phyloP scores from a whole-genome alignment of 2,797 vertebrate genomes.

The Steatocranus sp. region DNA sequence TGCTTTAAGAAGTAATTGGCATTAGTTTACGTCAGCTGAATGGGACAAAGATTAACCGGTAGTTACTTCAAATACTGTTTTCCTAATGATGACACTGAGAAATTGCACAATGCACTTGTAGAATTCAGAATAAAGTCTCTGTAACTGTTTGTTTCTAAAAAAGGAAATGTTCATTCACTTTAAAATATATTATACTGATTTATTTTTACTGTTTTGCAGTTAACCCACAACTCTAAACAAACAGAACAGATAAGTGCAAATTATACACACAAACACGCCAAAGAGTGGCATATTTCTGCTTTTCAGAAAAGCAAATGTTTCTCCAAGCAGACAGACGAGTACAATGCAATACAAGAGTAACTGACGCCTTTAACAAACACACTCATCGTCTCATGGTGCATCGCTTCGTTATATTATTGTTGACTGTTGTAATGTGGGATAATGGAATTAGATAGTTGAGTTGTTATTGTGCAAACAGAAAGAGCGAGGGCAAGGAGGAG shows the following conservation, averaged over 20 bases:
- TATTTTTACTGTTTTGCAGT: neutral
- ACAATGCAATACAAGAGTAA: neutral
- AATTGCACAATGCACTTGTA: neutral
- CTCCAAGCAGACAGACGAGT: neutral
- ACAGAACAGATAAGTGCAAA: neutral
- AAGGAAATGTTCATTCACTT: neutral
- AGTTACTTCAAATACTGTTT: neutral
- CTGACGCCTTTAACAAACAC: neutral
- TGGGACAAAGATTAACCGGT: neutral
- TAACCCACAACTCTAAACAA: neutral
- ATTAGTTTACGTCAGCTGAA: neutral
- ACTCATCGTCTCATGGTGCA: neutral
- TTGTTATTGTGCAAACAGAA: conserved; percentile 35
- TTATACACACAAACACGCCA: neutral
- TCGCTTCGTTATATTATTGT: conserved; percentile 18
- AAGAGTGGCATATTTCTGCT: neutral
- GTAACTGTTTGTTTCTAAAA: neutral
- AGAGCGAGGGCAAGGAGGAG: neutral
- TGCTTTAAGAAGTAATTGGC: neutral
- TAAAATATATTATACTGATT: neutral
- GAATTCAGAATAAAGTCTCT: neutral
- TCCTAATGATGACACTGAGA: neutral
- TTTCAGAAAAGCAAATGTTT: neutral
- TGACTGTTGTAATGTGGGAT: conserved; percentile 43
- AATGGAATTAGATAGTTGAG: conserved; percentile 43